Conservation (phyloP, 2,888 invertebrate genomes). For the Xanthorhoe designata region DNA sequence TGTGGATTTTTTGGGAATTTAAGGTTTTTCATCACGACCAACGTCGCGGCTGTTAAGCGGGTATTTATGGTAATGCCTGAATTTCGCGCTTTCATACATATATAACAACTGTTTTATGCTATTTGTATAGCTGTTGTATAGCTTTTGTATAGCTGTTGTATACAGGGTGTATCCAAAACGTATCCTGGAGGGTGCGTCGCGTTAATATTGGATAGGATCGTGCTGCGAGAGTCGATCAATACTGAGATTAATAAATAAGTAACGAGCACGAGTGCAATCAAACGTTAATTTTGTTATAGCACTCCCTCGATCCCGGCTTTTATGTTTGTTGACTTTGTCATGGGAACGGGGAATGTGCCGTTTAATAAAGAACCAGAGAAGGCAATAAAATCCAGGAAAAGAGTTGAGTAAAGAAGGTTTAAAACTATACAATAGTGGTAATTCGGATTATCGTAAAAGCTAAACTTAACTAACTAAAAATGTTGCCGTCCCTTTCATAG, state of each 20-base stretch:
- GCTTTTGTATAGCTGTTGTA: slow-evolving; percentile 15
- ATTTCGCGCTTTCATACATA: slow-evolving; percentile 6
- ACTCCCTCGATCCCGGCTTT: slow-evolving; percentile 20
- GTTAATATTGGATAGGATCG: slow-evolving; percentile 49
- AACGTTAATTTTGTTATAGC: slow-evolving; percentile 38
- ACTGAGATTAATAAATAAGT: slow-evolving; percentile 44
- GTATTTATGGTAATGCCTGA: slow-evolving; percentile 9
- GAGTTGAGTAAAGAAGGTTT: background rate
- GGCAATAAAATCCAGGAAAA: background rate
- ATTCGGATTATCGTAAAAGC: too few species aligned
- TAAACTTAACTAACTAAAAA: too few species aligned
- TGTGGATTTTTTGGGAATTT: slow-evolving; percentile 6
- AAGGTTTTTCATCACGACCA: slow-evolving; percentile 12
- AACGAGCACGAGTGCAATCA: slow-evolving; percentile 35
- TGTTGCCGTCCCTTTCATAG: too few species aligned
- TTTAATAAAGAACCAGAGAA: background rate
- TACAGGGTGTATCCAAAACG: slow-evolving; percentile 32
- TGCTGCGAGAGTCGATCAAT: slow-evolving; percentile 40
- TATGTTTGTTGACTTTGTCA: slow-evolving; percentile 21
- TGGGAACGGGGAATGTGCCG: background rate
- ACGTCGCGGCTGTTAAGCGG: background rate
- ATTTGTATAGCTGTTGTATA: slow-evolving; percentile 16
- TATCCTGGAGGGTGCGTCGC: slow-evolving; percentile 32
- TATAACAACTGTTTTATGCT: slow-evolving; percentile 17
- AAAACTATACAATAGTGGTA: too few species aligned